phyloP scores from a whole-genome alignment of 2,888 invertebrate genomes.

The Enchytraeus crypticus region DNA sequence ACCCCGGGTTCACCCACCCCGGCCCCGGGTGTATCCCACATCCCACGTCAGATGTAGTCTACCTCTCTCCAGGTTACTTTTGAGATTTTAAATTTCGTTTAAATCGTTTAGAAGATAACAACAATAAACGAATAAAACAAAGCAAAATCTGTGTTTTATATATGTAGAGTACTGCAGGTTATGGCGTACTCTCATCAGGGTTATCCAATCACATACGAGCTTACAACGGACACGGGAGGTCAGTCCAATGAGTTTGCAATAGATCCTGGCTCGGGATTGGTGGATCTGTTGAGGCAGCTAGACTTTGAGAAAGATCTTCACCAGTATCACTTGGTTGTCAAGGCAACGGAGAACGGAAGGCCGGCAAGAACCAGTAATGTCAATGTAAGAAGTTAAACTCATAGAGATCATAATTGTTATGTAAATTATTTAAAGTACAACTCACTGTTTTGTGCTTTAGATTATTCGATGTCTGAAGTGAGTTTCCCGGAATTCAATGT shows the following conservation, averaged over 20 bases:
- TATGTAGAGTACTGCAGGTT: constrained; percentile 77
- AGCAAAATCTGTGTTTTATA: not conserved
- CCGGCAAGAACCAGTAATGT: constrained; percentile 91
- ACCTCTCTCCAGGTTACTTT: too few species aligned
- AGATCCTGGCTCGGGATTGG: constrained; percentile 59
- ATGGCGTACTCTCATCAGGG: constrained; percentile 96
- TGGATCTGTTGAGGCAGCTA: constrained; percentile 85
- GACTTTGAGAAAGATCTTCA: constrained; percentile 97
- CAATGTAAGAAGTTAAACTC: constrained; percentile 62
- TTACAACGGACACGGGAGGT: constrained; percentile 89
- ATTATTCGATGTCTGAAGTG: too few species aligned
- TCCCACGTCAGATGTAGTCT: too few species aligned
- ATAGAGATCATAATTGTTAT: not conserved
- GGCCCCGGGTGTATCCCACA: too few species aligned
- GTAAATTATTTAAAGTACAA: not conserved
- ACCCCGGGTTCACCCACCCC: too few species aligned
- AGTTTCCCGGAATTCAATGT: too few species aligned
- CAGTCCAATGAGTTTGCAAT: constrained; percentile 44
- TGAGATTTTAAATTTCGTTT: too few species aligned
- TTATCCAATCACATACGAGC: constrained; percentile 86
- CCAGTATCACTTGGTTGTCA: constrained; percentile 79
- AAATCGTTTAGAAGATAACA: too few species aligned
- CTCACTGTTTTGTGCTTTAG: too few species aligned
- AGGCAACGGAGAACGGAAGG: constrained; percentile 89
- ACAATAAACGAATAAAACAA: too few species aligned